A percentile compares a stretch with the other conserved stretches of the same genome.
phyloP scores from a whole-genome alignment of 2,113 vertebrate species.

The Tichodroma muraria region DNA sequence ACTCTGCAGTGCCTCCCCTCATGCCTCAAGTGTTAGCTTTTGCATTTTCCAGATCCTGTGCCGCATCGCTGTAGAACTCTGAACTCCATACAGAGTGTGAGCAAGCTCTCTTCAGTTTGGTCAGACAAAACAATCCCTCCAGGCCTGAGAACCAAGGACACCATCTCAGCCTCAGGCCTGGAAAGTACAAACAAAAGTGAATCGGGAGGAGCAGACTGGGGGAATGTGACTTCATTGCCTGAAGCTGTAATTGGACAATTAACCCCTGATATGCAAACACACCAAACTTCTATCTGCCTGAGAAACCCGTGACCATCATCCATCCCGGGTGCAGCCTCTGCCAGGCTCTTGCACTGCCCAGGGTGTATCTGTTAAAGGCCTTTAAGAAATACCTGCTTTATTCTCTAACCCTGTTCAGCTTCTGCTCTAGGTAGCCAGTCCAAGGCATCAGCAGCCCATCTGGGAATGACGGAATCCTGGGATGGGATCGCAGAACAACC shows the following conservation, averaged over 20 bases:
- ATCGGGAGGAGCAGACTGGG: too few species aligned
- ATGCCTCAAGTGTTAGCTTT: not conserved
- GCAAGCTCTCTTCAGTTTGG: not conserved
- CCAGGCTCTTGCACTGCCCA: not conserved
- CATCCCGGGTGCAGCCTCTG: too few species aligned
- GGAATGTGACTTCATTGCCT: too few species aligned
- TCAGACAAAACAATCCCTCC: too few species aligned
- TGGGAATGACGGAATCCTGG: not conserved
- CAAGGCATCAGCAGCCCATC: not conserved
- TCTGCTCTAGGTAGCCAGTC: not conserved
- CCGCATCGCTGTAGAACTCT: not conserved
- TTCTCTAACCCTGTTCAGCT: not conserved
- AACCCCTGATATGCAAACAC: not conserved
- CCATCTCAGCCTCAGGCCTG: not conserved
- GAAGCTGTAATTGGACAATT: not conserved
- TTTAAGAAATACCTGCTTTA: not conserved
- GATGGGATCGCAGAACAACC: not conserved
- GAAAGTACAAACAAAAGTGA: not conserved
- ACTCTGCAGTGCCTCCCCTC: not conserved
- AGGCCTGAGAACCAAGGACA: not conserved
- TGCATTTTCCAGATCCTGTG: rapidly evolving
- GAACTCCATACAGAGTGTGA: not conserved
- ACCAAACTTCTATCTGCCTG: not conserved
- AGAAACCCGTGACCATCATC: rapidly evolving
- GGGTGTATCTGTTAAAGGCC: too few species aligned